phyloP scores from a whole-genome alignment of 2,888 invertebrate genomes.

The Agriotes lineatus region DNA sequence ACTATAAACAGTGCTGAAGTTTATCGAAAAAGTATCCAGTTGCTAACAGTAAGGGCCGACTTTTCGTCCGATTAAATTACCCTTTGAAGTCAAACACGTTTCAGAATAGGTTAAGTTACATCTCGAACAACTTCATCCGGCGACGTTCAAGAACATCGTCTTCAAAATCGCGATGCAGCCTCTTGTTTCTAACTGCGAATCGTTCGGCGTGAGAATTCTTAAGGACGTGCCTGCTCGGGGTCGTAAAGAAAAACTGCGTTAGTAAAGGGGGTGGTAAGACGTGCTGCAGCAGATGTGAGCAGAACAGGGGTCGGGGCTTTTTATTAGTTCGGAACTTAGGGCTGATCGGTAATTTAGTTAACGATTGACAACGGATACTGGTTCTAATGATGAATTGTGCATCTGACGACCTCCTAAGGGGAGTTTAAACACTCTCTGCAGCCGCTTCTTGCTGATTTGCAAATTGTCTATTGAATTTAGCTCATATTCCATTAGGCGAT shows the following conservation, averaged over 20 bases:
- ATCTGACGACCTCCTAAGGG: constrained; percentile 45
- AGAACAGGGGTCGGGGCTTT: constrained; percentile 45
- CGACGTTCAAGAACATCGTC: no score
- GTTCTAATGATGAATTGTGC: constrained; percentile 48
- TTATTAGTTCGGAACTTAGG: constrained; percentile 49
- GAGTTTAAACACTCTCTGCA: constrained; percentile 39
- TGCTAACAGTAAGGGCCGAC: no score
- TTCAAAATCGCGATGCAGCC: neutral
- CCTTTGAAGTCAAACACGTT: no score
- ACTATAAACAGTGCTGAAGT: no score
- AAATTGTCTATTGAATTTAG: constrained; percentile 42
- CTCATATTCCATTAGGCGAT: constrained; percentile 40
- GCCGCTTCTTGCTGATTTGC: constrained; percentile 45
- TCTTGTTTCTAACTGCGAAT: constrained; percentile 16
- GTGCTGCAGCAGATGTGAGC: constrained; percentile 46
- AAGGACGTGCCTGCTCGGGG: constrained; percentile 31
- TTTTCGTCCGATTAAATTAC: no score
- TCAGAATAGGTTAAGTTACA: no score
- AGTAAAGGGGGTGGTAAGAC: constrained; percentile 38
- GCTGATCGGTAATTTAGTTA: constrained; percentile 52
- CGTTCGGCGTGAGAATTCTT: constrained; percentile 24
- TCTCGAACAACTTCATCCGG: no score
- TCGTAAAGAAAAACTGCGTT: constrained; percentile 39
- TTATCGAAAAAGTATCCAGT: no score
- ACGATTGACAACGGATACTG: constrained; percentile 54